Percentiles rank a stretch among this genome's conserved stretches.
These are phyloP conservation scores for Bos taurus DNA, from an alignment of 2,113 vertebrate species.

Conservation along the genomic window DNA sequence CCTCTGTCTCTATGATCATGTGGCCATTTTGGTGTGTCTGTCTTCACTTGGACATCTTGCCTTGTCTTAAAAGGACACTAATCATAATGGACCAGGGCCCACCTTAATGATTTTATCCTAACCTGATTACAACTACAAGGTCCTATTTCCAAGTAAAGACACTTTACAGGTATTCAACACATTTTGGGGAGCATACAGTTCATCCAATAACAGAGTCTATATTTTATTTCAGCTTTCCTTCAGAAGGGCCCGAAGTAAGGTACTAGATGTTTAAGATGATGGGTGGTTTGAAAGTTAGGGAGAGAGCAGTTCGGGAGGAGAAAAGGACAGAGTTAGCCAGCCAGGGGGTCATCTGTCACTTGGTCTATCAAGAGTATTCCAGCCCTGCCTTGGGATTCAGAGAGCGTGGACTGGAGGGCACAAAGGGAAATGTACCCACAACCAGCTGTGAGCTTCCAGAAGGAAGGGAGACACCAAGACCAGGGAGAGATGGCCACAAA, in stretches of 20 bases:
- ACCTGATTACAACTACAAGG: not conserved
- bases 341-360: not conserved
- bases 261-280: not conserved
- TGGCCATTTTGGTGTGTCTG: not conserved
- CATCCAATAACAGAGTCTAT: not conserved
- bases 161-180: not conserved
- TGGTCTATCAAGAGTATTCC: not conserved
- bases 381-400: not conserved
- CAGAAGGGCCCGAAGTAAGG: not conserved
- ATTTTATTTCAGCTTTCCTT: not conserved
- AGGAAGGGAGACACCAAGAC: not conserved
- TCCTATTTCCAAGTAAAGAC: not conserved
- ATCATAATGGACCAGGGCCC: not conserved
- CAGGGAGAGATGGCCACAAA: not conserved
- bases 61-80: not conserved
- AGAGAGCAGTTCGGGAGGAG: not conserved
- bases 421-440: accelerated
- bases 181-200: not conserved
- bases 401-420: not conserved
- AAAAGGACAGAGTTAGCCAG: not conserved
- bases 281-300: not conserved
- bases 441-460: accelerated
- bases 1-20: not conserved
- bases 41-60: not conserved
- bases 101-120: not conserved